These are phyloP conservation scores for Malurus melanocephalus DNA, from an alignment of 2,113 vertebrate species.

Conservation along the genomic window DNA sequence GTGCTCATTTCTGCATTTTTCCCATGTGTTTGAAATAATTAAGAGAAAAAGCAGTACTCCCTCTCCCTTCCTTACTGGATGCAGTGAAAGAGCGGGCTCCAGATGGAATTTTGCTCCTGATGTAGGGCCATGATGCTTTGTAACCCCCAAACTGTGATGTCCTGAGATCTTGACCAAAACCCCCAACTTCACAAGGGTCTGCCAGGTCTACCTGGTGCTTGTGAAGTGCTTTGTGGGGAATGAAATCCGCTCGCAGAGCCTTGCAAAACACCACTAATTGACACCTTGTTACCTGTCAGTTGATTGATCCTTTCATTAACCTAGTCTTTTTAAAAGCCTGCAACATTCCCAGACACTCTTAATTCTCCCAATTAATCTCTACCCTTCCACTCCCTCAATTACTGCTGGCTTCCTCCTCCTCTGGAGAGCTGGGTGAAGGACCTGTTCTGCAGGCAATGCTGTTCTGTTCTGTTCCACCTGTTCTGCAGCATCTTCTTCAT, in stretches of 20 bases:
- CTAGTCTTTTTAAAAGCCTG: neutral
- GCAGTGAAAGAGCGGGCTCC: neutral
- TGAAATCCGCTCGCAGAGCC: neutral
- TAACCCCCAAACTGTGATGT: neutral
- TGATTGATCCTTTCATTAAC: neutral
- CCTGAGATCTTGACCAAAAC: neutral
- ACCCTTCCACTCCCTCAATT: neutral
- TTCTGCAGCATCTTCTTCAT: neutral
- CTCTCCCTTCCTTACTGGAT: neutral
- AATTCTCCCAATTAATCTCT: neutral
- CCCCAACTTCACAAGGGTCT: accelerated
- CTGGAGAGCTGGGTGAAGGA: neutral
- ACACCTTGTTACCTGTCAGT: neutral
- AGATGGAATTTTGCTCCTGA: neutral
- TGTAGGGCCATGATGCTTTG: accelerated
- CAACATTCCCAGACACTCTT: neutral
- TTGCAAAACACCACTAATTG: neutral
- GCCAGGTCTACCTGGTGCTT: neutral
- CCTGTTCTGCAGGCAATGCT: neutral
- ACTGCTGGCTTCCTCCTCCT: neutral
- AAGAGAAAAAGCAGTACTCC: neutral
- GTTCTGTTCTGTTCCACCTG: no score
- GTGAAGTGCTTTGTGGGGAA: neutral
- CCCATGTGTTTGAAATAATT: neutral
- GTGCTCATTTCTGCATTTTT: neutral